A percentile compares a stretch with the other conserved stretches of the same genome.
phyloP scores from a whole-genome alignment of 2,888 invertebrate genomes.

The Venustoraphidia nigricollis region DNA sequence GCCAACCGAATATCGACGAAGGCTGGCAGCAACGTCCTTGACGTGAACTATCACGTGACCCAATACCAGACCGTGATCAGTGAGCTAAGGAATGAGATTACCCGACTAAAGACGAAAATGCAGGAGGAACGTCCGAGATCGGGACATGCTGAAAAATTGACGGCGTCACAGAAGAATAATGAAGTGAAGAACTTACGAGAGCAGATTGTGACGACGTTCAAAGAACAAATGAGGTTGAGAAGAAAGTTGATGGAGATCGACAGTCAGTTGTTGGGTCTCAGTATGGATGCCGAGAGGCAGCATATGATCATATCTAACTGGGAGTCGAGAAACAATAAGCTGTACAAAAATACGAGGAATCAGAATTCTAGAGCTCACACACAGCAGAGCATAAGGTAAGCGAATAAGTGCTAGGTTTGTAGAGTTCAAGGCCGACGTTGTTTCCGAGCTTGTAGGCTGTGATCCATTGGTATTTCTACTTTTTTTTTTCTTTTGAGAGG shows the following conservation, averaged over 20 bases:
- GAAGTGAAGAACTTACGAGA: constrained; percentile 58
- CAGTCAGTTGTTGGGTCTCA: constrained; percentile 71
- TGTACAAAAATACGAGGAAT: constrained; percentile 42
- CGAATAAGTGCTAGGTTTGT: no score
- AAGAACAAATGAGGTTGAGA: constrained; percentile 83
- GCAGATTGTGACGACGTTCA: constrained; percentile 76
- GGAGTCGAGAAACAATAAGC: constrained; percentile 68
- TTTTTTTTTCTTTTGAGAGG: no score
- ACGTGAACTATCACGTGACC: constrained; percentile 48
- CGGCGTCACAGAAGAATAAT: constrained; percentile 23
- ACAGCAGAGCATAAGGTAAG: constrained; percentile 31
- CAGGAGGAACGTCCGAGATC: constrained; percentile 47
- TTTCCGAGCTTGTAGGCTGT: no score
- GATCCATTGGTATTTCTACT: no score
- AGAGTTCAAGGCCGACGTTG: no score
- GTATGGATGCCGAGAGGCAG: constrained; percentile 77
- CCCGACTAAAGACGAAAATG: constrained; percentile 65
- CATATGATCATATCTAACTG: constrained; percentile 80
- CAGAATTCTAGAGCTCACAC: constrained; percentile 41
- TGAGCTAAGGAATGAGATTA: constrained; percentile 73
- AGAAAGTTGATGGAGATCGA: constrained; percentile 81
- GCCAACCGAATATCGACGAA: constrained; percentile 88
- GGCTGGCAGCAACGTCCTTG: constrained; percentile 37
- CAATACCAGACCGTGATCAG: constrained; percentile 71
- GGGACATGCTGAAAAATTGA: constrained; percentile 28